phyloP scores from a whole-genome alignment of 2,797 vertebrate species.

The Ara ararauna region DNA sequence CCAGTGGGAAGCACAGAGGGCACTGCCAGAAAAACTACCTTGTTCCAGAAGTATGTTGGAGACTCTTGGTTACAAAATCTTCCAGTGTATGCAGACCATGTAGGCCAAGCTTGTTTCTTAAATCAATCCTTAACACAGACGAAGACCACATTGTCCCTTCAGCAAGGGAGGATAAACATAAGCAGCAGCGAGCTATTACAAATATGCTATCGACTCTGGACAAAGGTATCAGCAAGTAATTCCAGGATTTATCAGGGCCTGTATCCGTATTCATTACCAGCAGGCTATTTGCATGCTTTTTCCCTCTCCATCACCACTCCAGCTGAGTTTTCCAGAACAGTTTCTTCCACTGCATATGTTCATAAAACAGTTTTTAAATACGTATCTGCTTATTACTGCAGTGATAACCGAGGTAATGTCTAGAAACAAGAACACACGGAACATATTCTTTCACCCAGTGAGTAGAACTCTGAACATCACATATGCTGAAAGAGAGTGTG shows the following conservation, averaged over 20 bases:
- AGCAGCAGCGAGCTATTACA: background rate
- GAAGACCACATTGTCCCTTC: background rate
- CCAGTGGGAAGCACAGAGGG: background rate
- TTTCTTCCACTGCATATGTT: background rate
- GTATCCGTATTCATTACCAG: background rate
- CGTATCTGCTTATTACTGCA: background rate
- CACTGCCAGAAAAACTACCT: background rate
- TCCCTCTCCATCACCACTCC: background rate
- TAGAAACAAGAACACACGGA: background rate
- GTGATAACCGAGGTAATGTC: background rate
- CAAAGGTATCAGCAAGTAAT: background rate
- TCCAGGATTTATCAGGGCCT: background rate
- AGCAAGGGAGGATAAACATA: background rate
- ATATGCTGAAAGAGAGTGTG: background rate
- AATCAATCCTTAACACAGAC: background rate
- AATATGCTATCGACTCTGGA: background rate
- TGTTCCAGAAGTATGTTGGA: background rate
- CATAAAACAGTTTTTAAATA: background rate
- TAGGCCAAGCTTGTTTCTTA: background rate
- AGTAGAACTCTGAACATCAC: background rate
- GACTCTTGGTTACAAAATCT: background rate
- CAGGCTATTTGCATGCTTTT: background rate
- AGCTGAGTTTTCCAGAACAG: background rate
- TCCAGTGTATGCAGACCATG: background rate
- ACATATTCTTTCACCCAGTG: background rate